A percentile compares a stretch with the other conserved stretches of the same genome.
Conservation (phyloP, 2,113 vertebrate genomes). For the Oceanites oceanicus region DNA sequence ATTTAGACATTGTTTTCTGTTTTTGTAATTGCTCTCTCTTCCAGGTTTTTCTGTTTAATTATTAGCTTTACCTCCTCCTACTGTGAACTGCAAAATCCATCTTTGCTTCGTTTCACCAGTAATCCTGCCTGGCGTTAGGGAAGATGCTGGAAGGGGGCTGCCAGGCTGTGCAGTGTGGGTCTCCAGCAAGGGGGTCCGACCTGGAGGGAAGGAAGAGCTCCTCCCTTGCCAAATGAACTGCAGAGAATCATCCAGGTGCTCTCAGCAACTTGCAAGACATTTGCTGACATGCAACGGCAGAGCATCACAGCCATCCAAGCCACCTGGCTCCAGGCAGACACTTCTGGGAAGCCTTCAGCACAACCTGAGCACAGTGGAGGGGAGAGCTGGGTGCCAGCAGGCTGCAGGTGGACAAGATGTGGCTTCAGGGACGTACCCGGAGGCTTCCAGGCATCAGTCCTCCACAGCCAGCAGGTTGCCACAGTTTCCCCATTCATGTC, state of each 20-base stretch:
- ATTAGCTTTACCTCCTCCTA: not conserved
- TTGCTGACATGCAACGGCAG: not conserved
- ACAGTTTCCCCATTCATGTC: rapidly evolving
- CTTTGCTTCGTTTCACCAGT: not conserved
- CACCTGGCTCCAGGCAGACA: not conserved
- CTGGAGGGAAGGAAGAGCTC: not conserved
- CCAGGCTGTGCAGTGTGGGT: not conserved
- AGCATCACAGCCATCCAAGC: not conserved
- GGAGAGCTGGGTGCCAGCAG: not conserved
- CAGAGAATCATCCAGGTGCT: not conserved
- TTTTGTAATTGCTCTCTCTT: not conserved
- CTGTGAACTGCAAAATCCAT: not conserved
- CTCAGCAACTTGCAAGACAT: not conserved
- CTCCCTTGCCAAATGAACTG: not conserved
- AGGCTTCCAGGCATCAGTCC: not conserved
- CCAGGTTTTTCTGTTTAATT: not conserved
- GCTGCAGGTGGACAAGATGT: not conserved
- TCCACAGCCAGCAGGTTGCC: not conserved
- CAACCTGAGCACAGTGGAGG: not conserved
- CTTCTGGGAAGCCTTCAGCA: not conserved
- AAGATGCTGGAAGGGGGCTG: not conserved
- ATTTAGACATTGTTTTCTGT: not conserved
- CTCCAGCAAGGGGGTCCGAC: not conserved
- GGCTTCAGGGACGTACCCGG: not conserved
- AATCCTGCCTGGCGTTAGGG: not conserved